Percentiles rank a stretch among this genome's conserved stretches.
Evolutionary conservation across 1,140 invertebrate genomes (phyloP).

Genomic region (Oryctes rhinoceros): DNA sequence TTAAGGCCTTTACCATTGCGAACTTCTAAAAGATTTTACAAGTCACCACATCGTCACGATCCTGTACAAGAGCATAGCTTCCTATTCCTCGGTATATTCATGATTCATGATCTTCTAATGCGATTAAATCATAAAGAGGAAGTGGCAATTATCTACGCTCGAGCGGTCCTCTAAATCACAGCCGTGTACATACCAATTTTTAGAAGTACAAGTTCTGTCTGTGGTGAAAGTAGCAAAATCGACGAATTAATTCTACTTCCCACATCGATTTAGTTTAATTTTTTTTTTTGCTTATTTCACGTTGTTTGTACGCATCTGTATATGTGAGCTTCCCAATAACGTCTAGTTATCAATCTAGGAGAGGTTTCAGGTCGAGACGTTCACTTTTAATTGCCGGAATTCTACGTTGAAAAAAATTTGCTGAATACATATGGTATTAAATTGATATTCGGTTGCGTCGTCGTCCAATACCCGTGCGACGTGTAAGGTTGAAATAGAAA

Average conservation of each 20-base stretch:
- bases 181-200: too few relatives aligned
- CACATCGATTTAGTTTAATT: background rate
- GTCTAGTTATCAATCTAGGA: background rate
- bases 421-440: background rate
- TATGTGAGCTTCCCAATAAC: background rate
- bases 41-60: too few relatives aligned
- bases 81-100: background rate
- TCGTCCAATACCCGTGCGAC: too few relatives aligned
- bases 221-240: background rate
- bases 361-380: background rate
- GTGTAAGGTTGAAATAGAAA: too few relatives aligned
- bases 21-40: too few relatives aligned
- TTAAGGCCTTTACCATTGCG: too few relatives aligned
- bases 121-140: background rate
- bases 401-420: background rate
- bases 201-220: too few relatives aligned
- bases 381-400: conserved; percentile 5
- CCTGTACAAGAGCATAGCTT: background rate
- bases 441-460: background rate
- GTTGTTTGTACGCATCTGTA: background rate
- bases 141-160: background rate
- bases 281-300: too few relatives aligned
- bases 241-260: background rate
- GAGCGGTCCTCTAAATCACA: too few relatives aligned
- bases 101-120: background rate